Percentiles rank a stretch among this genome's conserved stretches.
Evolutionary conservation across 1,140 invertebrate genomes (phyloP).

Genomic region (Lamellibrachia luymesi): DNA sequence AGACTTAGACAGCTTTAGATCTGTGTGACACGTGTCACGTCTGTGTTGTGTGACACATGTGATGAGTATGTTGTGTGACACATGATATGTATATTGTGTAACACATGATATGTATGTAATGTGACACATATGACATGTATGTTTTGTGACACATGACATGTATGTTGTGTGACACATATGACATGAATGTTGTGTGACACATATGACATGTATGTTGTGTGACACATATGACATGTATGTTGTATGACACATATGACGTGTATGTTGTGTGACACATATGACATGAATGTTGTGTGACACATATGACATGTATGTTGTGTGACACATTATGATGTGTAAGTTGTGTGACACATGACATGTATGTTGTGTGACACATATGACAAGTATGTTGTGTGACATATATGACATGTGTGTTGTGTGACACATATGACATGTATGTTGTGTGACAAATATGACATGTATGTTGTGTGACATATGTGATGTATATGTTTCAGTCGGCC

Average conservation of each 20-base stretch:
- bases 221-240: too few species aligned
- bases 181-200: too few species aligned
- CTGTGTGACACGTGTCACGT: neutral
- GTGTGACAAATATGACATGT: neutral
- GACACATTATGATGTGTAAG: neutral
- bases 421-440: neutral
- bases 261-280: too few species aligned
- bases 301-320: neutral
- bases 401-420: neutral
- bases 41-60: neutral
- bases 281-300: neutral
- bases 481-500: conserved; percentile 4
- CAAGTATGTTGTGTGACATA: neutral
- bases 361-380: neutral
- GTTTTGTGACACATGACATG: too few species aligned
- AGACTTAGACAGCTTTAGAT: too few species aligned
- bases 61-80: neutral
- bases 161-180: too few species aligned
- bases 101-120: neutral
- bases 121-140: too few species aligned
- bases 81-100: neutral
- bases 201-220: too few species aligned
- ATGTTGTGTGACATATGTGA: neutral
- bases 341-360: neutral
- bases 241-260: too few species aligned